Base-by-base conservation (phyloP, 1,140 invertebrate species). In the Arion vulgaris region DNA sequence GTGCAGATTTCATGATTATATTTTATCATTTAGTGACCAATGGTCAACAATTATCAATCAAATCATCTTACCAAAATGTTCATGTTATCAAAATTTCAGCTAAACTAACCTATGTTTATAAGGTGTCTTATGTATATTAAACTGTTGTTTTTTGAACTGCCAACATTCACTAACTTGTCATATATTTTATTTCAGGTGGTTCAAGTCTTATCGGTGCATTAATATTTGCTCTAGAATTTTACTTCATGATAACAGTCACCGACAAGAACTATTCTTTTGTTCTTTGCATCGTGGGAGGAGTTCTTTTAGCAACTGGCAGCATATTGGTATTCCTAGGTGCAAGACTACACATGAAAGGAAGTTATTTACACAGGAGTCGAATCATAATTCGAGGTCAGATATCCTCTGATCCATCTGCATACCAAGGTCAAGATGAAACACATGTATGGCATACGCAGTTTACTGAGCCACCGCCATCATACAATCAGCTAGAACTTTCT, bases 191-290 rank as follows among this genome's bases (percentile, higher is more conserved):
- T 62, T 23, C 57, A 62, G 57, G 57, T 19, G 57, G 57, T 5
- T 5, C 57, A 62, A n/a, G 57, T n/a, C 57, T 62, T 15, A 62
- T 62, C 26, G 57, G 57, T 23, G 26, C 57, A n/a, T n/a, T 62
- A n/a, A 62, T 62, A 62, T 62, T 62, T 62, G 57, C 57, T 62
- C 57, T 62, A n/a, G 57, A 62, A 23, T 62, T 62, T 23, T 62
- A 62, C 57, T 62, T 62, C 26, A 5, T 19, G 26, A 62, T n/a
- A 13, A 23, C 57, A 62, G 57, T 62, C 5, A 62, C 57, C 26
- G 57, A 62, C 26, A n/a, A 15, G 26, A 62, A 62, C 57, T 62
- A 23, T 62, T 62, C 57, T 62, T 62, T 62, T n/a, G 57, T n/a
- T 15, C 26, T 62, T 9, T 62, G 57, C 57, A 62, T 62, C 26